phyloP scores from a whole-genome alignment of 1,140 invertebrate species.

The Pseudoatta argentina region DNA sequence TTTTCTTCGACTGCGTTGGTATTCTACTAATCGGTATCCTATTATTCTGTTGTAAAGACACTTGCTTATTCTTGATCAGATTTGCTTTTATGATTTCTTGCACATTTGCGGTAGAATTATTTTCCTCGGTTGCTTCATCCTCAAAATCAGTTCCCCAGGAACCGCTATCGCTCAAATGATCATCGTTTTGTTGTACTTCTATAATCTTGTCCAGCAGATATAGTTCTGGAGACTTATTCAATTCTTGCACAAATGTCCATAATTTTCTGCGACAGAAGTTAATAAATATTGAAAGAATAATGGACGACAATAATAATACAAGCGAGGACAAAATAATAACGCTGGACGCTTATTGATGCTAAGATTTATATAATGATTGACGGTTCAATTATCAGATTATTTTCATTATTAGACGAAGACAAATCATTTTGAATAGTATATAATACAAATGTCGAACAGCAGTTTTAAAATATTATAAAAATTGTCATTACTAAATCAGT shows the following conservation, averaged over 20 bases:
- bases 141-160: constrained; percentile 84
- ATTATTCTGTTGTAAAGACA: background rate
- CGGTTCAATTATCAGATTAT: too few species aligned
- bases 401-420: too few species aligned
- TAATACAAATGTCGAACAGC: too few species aligned
- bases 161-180: constrained; percentile 77
- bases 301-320: too few species aligned
- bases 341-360: too few species aligned
- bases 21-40: background rate
- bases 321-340: too few species aligned
- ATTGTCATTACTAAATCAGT: too few species aligned
- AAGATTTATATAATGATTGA: too few species aligned
- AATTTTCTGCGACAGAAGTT: constrained; percentile 75
- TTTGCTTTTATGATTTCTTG: constrained; percentile 5
- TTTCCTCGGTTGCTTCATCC: constrained; percentile 75
- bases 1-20: background rate
- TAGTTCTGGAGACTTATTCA: constrained; percentile 79
- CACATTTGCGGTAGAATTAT: background rate
- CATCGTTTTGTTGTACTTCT: constrained; percentile 58
- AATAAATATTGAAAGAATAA: background rate
- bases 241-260: constrained; percentile 80
- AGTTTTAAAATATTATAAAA: too few species aligned
- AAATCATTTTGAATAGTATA: too few species aligned
- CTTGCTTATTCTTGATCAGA: background rate
- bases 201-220: constrained; percentile 70